Evolutionary conservation across 2,113 vertebrate genomes (phyloP).

Genomic region (Xenotilapia leptura): DNA sequence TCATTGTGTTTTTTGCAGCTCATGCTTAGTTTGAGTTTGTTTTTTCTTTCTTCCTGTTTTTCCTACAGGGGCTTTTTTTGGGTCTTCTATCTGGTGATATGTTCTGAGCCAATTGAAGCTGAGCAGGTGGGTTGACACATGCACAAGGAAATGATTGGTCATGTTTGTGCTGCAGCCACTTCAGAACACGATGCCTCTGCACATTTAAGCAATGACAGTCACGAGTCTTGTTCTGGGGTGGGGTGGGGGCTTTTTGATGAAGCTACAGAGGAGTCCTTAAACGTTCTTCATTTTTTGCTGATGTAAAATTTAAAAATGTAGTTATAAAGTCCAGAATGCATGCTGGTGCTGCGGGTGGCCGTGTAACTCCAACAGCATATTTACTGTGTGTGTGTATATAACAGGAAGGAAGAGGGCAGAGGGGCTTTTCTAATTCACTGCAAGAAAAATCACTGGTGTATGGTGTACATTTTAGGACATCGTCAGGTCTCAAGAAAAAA

Average conservation of each 20-base stretch:
- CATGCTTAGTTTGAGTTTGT: fast-evolving
- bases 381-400: not conserved
- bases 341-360: not conserved
- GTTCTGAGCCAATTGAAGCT: not conserved
- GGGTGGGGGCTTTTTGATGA: not conserved
- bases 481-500: too few relatives aligned
- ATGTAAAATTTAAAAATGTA: not conserved
- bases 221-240: not conserved
- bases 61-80: fast-evolving
- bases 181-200: not conserved
- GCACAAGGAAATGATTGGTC: not conserved
- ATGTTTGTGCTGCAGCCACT: not conserved
- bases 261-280: not conserved
- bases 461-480: too few relatives aligned
- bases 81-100: not conserved
- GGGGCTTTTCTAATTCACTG: not conserved
- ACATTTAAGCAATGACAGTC: not conserved
- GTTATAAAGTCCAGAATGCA: not conserved
- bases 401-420: not conserved
- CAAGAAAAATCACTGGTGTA: not conserved
- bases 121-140: not conserved
- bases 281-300: fast-evolving
- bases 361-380: not conserved
- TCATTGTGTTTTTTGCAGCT: not conserved
- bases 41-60: not conserved